Conservation (phyloP, 2,888 invertebrate species). For the Ceriagrion tenellum region DNA sequence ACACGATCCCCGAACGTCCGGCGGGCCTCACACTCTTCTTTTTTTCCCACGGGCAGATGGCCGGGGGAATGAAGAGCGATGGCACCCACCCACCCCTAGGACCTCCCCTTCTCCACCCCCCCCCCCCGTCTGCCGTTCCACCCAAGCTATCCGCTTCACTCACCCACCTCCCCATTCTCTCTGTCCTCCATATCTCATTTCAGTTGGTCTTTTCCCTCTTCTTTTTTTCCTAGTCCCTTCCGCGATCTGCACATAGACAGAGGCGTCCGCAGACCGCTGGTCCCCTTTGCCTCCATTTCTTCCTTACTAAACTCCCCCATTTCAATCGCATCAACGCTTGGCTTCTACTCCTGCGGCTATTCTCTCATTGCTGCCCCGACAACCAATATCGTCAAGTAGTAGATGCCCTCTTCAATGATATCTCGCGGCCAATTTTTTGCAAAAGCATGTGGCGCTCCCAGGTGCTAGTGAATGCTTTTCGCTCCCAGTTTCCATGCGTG, state of each 20-base stretch:
- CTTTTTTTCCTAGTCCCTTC: not conserved
- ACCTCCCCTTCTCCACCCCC: not conserved
- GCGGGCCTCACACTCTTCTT: not conserved
- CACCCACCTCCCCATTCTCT: not conserved
- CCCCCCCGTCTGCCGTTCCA: not conserved
- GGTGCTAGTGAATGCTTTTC: no score
- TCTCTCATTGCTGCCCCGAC: not conserved
- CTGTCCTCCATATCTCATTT: conserved; percentile 3
- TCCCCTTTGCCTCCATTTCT: not conserved
- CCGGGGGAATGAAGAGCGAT: conserved; percentile 15
- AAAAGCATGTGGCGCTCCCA: not conserved
- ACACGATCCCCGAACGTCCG: not conserved
- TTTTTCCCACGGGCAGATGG: conserved; percentile 31
- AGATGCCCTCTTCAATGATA: not conserved
- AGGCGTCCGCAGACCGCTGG: not conserved
- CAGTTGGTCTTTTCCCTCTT: not conserved
- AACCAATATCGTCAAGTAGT: no score
- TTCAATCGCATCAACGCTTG: not conserved
- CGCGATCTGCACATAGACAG: not conserved
- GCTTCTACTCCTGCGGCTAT: not conserved
- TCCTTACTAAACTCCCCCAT: not conserved
- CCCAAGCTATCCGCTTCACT: not conserved
- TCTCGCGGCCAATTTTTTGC: not conserved
- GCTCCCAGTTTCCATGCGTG: no score
- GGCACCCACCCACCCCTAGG: not conserved